Evolutionary conservation across 2,113 vertebrate genomes (phyloP).

Genomic region (Bucco capensis): DNA sequence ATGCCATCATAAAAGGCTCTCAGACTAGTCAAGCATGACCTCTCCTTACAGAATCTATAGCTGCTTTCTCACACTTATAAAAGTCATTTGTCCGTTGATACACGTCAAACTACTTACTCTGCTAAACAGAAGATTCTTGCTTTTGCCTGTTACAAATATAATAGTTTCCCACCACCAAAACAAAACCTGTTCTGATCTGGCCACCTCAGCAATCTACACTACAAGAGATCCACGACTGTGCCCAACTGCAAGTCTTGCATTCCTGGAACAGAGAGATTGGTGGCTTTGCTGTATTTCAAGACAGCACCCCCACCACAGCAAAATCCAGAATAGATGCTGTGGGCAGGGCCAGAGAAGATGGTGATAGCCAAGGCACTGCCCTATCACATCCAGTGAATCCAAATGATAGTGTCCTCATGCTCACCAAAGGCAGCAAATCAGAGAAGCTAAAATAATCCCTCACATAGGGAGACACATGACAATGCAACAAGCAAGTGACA

Average conservation of each 20-base stretch:
- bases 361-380: not conserved
- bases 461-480: not conserved
- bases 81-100: not conserved
- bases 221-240: not conserved
- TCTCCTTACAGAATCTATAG: no score
- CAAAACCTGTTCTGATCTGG: not conserved
- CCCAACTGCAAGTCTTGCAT: fast-evolving
- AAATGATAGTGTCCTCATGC: not conserved
- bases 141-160: not conserved
- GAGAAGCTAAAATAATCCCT: not conserved
- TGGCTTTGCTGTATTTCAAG: not conserved
- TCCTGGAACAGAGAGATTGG: not conserved
- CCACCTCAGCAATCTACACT: not conserved
- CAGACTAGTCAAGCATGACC: no score
- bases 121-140: not conserved
- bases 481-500: not conserved
- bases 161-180: not conserved
- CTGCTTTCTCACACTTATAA: not conserved
- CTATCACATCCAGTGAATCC: not conserved
- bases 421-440: not conserved
- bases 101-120: not conserved
- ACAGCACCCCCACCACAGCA: not conserved
- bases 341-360: not conserved
- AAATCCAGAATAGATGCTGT: not conserved
- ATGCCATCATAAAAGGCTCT: no score